Evolutionary conservation across 92 coral and sea anemone species (phyloP).

Genomic region (Phenganax stokvisi): DNA sequence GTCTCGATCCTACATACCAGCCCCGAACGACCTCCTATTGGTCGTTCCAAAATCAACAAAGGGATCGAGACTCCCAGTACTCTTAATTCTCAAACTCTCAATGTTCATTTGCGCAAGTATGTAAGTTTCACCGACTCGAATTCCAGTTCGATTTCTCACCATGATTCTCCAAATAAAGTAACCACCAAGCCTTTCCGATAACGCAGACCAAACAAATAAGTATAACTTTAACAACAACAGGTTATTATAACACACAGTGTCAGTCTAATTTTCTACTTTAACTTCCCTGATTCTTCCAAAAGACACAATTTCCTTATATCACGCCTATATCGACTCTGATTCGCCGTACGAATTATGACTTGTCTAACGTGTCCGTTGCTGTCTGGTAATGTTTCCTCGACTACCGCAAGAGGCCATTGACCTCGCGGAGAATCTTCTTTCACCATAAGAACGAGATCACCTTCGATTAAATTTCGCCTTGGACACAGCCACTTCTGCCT

Average conservation of each 20-base stretch:
- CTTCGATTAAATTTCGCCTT: no score
- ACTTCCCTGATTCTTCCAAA: background rate
- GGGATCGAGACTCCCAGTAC: constrained; percentile 11
- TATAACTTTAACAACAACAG: background rate
- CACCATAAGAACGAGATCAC: no score
- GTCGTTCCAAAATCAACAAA: constrained; percentile 14
- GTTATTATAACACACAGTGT: background rate
- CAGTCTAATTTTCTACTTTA: background rate
- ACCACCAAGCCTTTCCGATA: background rate
- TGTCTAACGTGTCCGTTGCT: constrained; percentile 30
- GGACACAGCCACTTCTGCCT: no score
- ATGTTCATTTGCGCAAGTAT: constrained; percentile 19
- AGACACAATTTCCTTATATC: constrained; percentile 26
- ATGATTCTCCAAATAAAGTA: background rate
- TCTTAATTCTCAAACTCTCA: background rate
- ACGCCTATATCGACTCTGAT: constrained; percentile 22
- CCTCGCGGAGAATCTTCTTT: no score
- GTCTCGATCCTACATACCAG: constrained; percentile 32
- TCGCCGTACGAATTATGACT: constrained; percentile 31
- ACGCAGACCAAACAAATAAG: background rate
- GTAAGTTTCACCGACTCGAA: background rate
- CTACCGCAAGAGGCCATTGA: no score
- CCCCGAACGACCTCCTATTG: constrained; percentile 27
- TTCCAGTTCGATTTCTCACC: background rate
- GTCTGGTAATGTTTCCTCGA: constrained; percentile 22